Percentiles rank a stretch among this genome's conserved stretches.
Conservation (phyloP, 2,888 invertebrate species). For the Imbricaverruca yamaguchii region DNA sequence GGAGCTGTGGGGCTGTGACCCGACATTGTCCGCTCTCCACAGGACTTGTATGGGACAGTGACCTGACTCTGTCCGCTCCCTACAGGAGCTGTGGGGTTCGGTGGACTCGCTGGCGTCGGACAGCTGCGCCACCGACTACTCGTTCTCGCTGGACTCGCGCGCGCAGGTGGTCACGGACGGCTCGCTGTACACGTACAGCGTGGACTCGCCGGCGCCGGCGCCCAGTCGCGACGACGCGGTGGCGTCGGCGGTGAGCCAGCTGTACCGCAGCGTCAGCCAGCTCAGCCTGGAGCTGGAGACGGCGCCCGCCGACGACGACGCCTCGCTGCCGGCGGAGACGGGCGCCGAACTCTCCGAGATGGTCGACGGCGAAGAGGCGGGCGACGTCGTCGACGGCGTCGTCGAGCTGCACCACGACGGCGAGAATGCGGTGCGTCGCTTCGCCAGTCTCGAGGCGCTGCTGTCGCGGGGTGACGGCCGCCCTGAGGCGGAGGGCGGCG, state of each 20-base stretch:
- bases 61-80: not conserved
- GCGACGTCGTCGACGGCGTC: constrained; percentile 5
- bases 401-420: constrained; percentile 4
- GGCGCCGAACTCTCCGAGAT: constrained; percentile 16
- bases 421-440: not conserved
- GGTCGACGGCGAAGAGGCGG: constrained; percentile 1
- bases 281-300: constrained; percentile 13
- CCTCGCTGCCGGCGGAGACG: not conserved
- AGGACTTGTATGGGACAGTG: too few species aligned
- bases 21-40: too few species aligned
- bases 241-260: not conserved
- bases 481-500: not conserved
- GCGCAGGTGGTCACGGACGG: not conserved
- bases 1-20: too few species aligned
- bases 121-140: not conserved
- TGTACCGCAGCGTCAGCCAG: constrained; percentile 16
- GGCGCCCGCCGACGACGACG: not conserved
- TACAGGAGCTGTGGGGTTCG: constrained; percentile 15
- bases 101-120: constrained; percentile 12
- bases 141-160: constrained; percentile 14
- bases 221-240: not conserved
- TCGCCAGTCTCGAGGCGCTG: constrained; percentile 8
- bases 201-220: not conserved
- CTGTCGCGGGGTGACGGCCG: not conserved
- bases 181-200: not conserved